Base-by-base conservation (phyloP, 2,797 vertebrate genomes). In the Sus cebifrons region DNA sequence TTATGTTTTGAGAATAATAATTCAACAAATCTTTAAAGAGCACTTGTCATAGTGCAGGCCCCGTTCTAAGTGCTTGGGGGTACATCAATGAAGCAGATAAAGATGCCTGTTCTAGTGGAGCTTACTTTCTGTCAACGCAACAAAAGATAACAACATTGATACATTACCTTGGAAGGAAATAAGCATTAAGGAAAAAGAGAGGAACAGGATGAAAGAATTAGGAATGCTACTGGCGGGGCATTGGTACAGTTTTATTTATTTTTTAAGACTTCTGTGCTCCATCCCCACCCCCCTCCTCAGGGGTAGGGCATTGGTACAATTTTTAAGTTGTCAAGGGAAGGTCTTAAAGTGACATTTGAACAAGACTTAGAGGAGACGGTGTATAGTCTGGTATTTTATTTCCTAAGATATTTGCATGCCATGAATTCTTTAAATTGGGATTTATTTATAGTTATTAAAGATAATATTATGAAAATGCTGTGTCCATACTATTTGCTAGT, bases 71-170 rank as follows among this genome's bases (percentile, higher is more conserved):
- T 32, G 54, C 40, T 56, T 56, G 13, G 11, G n/a, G 82, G 44
- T 62, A 25, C 12, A 44, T 90, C 73, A 65, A 18, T 21, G 77
- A 84, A 88, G 71, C 10, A 78, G 36, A 36, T 44, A 32, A 67
- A 64, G 71, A 54, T 40, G 20, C 16, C 60, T 60, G 20, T 52
- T 73, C n/a, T 74, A 79, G n/a, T 62, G 86, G 65, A 56, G n/a
- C 36, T 94, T 85, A 18, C 52, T 94, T 94, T 79, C 73, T 85
- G n/a, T 40, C 27, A 94, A 79, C 71, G 84, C 12, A 84, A 60
- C 52, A 27, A 67, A 67, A 86, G 60, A 49, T 71, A 88, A 44
- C 17, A 40, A 74, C 74, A 49, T 78, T 77, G 56, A 15, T 77
- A 52, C 7, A 25, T 84, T 79, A 84, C 10, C 54, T 91, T n/a